Percentiles rank a stretch among this genome's conserved stretches.
These are phyloP conservation scores for Dipodomys merriami DNA, from an alignment of 2,113 vertebrate species.

Conservation along the genomic window DNA sequence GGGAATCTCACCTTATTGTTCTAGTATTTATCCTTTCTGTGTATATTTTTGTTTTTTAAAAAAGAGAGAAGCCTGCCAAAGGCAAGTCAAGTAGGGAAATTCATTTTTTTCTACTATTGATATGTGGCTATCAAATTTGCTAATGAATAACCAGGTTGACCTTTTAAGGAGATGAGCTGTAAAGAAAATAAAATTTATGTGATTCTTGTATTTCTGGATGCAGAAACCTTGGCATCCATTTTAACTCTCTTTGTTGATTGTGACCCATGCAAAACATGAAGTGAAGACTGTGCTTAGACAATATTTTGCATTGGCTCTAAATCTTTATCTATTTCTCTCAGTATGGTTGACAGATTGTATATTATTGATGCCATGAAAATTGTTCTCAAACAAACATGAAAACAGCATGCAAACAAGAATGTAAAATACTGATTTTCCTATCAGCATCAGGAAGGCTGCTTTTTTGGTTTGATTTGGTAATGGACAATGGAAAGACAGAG, in stretches of 20 bases:
- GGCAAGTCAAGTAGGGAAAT: neutral
- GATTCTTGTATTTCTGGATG: neutral
- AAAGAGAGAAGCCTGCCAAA: neutral
- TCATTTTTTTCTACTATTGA: neutral
- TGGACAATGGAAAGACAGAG: neutral
- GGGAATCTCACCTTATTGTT: neutral
- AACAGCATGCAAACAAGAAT: neutral
- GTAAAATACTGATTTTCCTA: neutral
- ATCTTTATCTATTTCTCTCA: neutral
- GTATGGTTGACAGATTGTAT: neutral
- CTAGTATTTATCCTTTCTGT: neutral
- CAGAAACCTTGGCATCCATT: neutral
- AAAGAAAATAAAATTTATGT: no score
- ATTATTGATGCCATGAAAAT: neutral
- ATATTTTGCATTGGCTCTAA: neutral
- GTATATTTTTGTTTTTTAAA: neutral
- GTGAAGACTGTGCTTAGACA: neutral
- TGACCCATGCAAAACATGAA: neutral
- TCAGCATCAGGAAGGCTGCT: neutral
- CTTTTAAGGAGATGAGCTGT: neutral
- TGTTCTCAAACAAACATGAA: neutral
- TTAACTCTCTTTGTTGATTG: neutral
- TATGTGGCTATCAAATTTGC: neutral
- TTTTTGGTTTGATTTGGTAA: neutral
- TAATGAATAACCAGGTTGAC: neutral